A percentile compares a stretch with the other conserved stretches of the same genome.
Conservation (phyloP, 2,888 invertebrate genomes). For the Tanytarsus gracilentus region DNA sequence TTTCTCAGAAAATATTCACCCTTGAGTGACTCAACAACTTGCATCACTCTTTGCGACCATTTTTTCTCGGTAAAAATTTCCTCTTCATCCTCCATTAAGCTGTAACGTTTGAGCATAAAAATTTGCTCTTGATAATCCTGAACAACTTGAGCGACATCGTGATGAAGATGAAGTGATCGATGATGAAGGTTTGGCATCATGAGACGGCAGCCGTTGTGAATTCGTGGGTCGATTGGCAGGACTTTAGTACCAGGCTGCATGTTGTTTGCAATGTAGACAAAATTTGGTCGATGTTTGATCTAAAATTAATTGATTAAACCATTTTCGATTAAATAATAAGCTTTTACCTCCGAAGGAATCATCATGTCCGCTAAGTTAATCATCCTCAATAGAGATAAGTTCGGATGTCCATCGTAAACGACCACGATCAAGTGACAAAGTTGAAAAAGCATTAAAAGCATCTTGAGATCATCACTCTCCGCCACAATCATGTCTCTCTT, state of each 20-base stretch:
- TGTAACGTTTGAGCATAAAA: conserved; percentile 37
- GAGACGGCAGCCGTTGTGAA: background rate
- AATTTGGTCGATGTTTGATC: conserved; percentile 74
- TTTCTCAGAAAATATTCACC: conserved; percentile 36
- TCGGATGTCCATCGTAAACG: conserved; percentile 82
- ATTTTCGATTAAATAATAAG: conserved; percentile 48
- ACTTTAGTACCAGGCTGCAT: conserved; percentile 63
- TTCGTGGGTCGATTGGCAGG: conserved; percentile 41
- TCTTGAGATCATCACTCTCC: conserved; percentile 65
- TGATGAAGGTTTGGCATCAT: conserved; percentile 23
- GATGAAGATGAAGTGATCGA: conserved; percentile 32
- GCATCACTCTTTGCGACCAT: conserved; percentile 36
- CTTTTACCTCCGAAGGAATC: conserved; percentile 32
- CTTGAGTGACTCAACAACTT: conserved; percentile 34
- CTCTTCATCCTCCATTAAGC: conserved; percentile 34
- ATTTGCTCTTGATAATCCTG: conserved; percentile 36
- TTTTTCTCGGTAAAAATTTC: conserved; percentile 36
- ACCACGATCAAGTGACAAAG: conserved; percentile 84
- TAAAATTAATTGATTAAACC: conserved; percentile 52
- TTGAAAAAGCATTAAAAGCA: conserved; percentile 74
- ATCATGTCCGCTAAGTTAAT: conserved; percentile 38
- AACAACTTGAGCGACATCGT: conserved; percentile 32
- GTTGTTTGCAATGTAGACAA: conserved; percentile 75
- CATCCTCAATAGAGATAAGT: conserved; percentile 67
- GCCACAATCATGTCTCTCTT: conserved; percentile 54